phyloP scores from a whole-genome alignment of 1,140 invertebrate genomes.

The Brachionus manjavacas region DNA sequence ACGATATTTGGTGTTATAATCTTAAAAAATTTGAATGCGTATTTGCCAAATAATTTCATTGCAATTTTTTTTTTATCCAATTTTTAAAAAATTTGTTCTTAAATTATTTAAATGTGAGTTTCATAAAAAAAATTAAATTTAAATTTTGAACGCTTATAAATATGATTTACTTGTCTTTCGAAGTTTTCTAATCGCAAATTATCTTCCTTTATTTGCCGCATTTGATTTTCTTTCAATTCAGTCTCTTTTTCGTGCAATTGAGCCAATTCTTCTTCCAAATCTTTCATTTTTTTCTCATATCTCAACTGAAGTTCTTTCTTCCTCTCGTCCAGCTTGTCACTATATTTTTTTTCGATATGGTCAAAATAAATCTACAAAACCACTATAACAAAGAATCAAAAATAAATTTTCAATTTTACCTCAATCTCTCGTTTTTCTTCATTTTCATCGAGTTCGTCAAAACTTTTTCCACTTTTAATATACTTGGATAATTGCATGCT shows the following conservation, averaged over 20 bases:
- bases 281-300: slow-evolving; percentile 6
- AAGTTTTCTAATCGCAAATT: slow-evolving; percentile 18
- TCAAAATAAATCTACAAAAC: slow-evolving; percentile 38
- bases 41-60: no score
- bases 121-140: not conserved
- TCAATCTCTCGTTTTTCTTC: slow-evolving; percentile 35
- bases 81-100: not conserved
- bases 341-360: slow-evolving; percentile 37
- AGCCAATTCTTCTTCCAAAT: slow-evolving; percentile 26
- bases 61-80: no score
- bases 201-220: slow-evolving; percentile 17
- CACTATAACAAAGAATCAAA: not conserved
- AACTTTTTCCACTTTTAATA: slow-evolving; percentile 41
- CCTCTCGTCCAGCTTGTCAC: slow-evolving; percentile 2
- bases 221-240: slow-evolving; percentile 16
- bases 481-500: slow-evolving; percentile 41
- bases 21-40: no score
- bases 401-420: not conserved
- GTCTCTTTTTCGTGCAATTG: slow-evolving; percentile 1
- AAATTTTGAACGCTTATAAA: not conserved
- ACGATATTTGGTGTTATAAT: no score
- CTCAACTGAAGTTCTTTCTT: slow-evolving; percentile 11
- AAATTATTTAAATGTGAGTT: not conserved
- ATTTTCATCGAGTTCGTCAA: slow-evolving; percentile 38
- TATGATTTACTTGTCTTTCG: not conserved